Base-by-base conservation (phyloP, 2,113 vertebrate species). In the Pungitius pungitius region DNA sequence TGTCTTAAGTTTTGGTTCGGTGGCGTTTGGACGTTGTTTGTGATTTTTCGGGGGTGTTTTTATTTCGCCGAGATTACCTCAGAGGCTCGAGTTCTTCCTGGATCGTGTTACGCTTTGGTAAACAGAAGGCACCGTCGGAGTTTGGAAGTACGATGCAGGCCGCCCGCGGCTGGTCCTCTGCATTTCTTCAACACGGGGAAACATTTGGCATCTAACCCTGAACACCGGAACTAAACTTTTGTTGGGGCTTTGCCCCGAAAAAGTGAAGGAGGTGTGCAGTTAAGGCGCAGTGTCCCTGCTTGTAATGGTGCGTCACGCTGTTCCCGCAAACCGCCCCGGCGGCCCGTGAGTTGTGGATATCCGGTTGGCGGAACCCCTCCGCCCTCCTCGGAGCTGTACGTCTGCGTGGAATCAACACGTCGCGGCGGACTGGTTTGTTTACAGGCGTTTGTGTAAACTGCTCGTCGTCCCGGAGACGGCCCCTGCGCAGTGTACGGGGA, bases 381-480 rank as follows among this genome's bases (percentile, higher is more conserved):
- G 30, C 33, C 33, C 33, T 70, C n/a, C 59, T 0, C 52, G 82
- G 71, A 77, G 22, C n/a, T 45, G n/a, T 57, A 27, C 33, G 8
- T 69, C 47, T 57, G 3, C 64, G 73, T 63, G 26, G 49, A 37
- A 62, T 73, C 77, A 70, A 77, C 78, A 52, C 73, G 55, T 69
- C 67, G 49, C 52, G 24, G 39, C 10, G 78, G 69, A 81, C 62
- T 69, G 37, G 4, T 87, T 83, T 85, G 76, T 82, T 90, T 87
- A 85, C 87, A 77, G 57, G 47, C 85, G 77, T 88, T 68, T 72
- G 10, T 55, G 35, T 51, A 58, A 42, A 43, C 63, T 35, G 39
- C 33, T 43, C 39, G 65, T 33, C 63, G 54, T 75, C 59, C 24
- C 52, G 39, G 61, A 60, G 43, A 62, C 69, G 15, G 6, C 51